Evolutionary conservation across 2,113 vertebrate species (phyloP).

Genomic region (Hypanus sabinus): DNA sequence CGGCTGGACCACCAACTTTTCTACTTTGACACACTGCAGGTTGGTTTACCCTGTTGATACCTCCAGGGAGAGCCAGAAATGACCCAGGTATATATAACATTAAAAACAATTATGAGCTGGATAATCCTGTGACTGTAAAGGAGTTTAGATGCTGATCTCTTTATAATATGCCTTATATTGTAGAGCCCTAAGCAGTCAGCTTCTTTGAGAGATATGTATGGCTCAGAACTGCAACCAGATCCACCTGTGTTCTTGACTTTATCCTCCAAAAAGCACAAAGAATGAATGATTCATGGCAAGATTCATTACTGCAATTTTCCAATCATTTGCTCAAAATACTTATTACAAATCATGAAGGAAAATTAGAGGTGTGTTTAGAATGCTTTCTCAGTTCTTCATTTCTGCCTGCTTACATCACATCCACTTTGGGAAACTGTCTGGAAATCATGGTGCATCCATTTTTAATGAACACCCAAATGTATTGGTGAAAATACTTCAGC

Average conservation of each 20-base stretch:
- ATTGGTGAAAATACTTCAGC: not conserved
- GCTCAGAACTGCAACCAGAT: not conserved
- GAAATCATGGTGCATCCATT: not conserved
- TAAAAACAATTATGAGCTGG: not conserved
- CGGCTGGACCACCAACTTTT: not conserved
- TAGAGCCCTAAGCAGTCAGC: too few species aligned
- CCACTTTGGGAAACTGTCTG: not conserved
- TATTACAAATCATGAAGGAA: not conserved
- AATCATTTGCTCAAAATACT: not conserved
- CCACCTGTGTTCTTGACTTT: not conserved
- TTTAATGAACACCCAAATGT: not conserved
- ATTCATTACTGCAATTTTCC: not conserved
- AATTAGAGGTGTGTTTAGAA: not conserved
- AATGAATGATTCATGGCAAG: not conserved
- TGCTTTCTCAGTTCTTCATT: not conserved
- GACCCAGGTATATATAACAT: not conserved
- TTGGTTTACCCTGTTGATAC: not conserved
- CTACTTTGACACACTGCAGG: too few species aligned
- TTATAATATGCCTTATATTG: too few species aligned
- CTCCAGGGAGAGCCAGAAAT: not conserved
- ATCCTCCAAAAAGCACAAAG: not conserved
- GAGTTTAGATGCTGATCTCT: not conserved
- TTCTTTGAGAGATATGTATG: not conserved
- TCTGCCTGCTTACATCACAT: not conserved
- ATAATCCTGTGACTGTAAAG: not conserved